phyloP scores from a whole-genome alignment of 2,113 vertebrate genomes.

The Psettodes erumei region DNA sequence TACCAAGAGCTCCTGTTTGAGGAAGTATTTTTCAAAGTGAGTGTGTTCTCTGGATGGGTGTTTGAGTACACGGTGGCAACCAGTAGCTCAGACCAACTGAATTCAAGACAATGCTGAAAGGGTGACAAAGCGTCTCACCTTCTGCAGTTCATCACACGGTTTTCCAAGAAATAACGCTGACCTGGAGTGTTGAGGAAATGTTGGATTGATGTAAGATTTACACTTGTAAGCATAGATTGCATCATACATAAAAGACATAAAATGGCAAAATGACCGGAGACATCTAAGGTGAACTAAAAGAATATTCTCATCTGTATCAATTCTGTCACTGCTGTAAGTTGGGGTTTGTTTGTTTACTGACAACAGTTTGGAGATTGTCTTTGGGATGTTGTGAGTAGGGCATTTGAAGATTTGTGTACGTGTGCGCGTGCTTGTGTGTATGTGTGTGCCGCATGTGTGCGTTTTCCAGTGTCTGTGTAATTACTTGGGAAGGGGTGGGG shows the following conservation, averaged over 20 bases:
- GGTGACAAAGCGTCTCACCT: constrained; percentile 22
- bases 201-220: constrained; percentile 53
- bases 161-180: constrained; percentile 45
- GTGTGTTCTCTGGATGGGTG: constrained; percentile 40
- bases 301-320: constrained; percentile 68
- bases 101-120: constrained; percentile 55
- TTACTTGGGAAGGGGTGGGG: constrained; percentile 61
- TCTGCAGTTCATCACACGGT: constrained; percentile 49
- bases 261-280: constrained; percentile 40
- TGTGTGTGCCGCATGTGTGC: constrained; percentile 55
- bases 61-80: constrained; percentile 32
- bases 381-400: constrained; percentile 78
- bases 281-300: constrained; percentile 56
- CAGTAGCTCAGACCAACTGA: constrained; percentile 46
- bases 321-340: constrained; percentile 85
- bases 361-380: constrained; percentile 75
- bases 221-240: constrained; percentile 44
- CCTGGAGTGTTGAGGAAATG: constrained; percentile 49
- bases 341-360: constrained; percentile 84
- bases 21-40: constrained; percentile 57
- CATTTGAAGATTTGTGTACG: constrained; percentile 71
- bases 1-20: constrained; percentile 52
- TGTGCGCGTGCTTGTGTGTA: constrained; percentile 38
- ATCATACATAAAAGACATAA: constrained; percentile 46
- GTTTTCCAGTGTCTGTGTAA: constrained; percentile 72